Percentiles rank a stretch among this genome's conserved stretches.
Conservation (phyloP, 2,113 vertebrate species). For the Odontophorus gujanensis region DNA sequence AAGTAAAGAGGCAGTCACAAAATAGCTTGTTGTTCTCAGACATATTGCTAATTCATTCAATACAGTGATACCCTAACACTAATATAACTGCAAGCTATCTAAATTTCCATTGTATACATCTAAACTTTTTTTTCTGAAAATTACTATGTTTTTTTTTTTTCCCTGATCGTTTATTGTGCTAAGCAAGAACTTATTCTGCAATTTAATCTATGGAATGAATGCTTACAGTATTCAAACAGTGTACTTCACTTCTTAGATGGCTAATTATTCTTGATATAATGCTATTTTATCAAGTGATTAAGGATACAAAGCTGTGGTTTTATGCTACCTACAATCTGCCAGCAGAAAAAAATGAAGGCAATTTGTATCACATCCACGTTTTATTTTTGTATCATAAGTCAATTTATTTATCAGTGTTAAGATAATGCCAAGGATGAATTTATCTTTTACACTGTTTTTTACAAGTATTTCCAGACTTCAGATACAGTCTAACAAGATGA, state of each 20-base stretch:
- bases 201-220: neutral
- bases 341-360: neutral
- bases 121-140: neutral
- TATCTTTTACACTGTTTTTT: neutral
- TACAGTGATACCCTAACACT: neutral
- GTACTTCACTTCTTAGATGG: neutral
- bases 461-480: conserved; percentile 22
- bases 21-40: neutral
- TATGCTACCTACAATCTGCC: neutral
- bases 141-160: neutral
- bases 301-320: neutral
- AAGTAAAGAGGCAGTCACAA: neutral
- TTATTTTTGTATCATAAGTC: conserved; percentile 1
- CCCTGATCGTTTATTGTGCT: neutral
- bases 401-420: conserved; percentile 4
- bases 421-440: neutral
- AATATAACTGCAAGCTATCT: neutral
- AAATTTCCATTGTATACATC: neutral
- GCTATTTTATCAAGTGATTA: neutral
- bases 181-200: neutral
- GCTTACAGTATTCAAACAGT: neutral
- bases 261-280: neutral
- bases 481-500: neutral
- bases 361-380: neutral
- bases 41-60: neutral